These are phyloP conservation scores for Acanthurus leucopareius DNA, from an alignment of 2,797 vertebrate genomes.

Conservation along the genomic window DNA sequence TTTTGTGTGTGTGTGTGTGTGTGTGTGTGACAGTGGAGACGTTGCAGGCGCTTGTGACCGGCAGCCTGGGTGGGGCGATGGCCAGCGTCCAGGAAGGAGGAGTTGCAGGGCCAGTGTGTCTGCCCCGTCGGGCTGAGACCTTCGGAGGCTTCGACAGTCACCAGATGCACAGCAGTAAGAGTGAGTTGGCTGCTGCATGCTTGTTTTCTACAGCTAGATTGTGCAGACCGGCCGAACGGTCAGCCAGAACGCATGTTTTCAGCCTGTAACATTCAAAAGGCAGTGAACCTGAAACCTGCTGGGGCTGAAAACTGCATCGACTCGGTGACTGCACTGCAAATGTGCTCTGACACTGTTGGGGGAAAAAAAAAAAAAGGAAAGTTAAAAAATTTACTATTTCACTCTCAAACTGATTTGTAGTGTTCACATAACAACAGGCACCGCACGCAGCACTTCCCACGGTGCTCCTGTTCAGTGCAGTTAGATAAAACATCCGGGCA, in stretches of 20 bases:
- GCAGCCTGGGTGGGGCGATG: constrained; percentile 88
- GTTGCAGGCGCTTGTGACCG: constrained; percentile 91
- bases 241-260: neutral
- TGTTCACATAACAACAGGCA: constrained; percentile 30
- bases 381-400: constrained; percentile 35
- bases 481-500: constrained; percentile 53
- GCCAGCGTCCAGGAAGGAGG: constrained; percentile 84
- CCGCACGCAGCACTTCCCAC: constrained; percentile 34
- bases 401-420: constrained; percentile 21
- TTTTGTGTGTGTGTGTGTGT: constrained; percentile 64
- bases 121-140: constrained; percentile 95
- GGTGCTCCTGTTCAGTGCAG: constrained; percentile 35
- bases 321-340: constrained; percentile 25
- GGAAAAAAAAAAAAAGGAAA: neutral
- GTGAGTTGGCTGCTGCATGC: constrained; percentile 77
- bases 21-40: constrained; percentile 89
- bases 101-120: constrained; percentile 84
- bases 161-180: constrained; percentile 93
- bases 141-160: constrained; percentile 98
- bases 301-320: constrained; percentile 7
- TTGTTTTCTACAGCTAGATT: neutral
- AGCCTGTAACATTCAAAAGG: neutral
- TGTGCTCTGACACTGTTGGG: constrained; percentile 8
- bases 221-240: neutral
- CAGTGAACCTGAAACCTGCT: constrained; percentile 19